Percentiles rank a stretch among this genome's conserved stretches.
Conservation (phyloP, 1,140 invertebrate genomes). For the Plodia interpunctella region DNA sequence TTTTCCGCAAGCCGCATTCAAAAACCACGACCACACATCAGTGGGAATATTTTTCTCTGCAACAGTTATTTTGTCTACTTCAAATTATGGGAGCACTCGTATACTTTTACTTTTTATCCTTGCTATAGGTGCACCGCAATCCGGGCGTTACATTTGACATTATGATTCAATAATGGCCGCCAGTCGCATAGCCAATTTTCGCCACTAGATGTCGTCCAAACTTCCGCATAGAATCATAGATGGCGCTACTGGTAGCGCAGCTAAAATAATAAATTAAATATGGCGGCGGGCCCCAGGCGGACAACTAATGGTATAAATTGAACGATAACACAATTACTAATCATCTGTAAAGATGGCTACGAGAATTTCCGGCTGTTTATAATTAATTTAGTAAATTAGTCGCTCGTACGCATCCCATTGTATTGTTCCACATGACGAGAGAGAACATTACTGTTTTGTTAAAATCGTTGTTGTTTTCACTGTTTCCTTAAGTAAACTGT, state of each 20-base stretch:
- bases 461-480: slow-evolving; percentile 46
- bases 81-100: background rate
- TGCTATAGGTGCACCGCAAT: background rate
- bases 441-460: slow-evolving; percentile 52
- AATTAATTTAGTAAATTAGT: slow-evolving; percentile 70
- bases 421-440: slow-evolving; percentile 52
- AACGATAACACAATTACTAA: slow-evolving; percentile 59
- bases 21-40: background rate
- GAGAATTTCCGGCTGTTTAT: slow-evolving; percentile 55
- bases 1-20: too few relatives aligned
- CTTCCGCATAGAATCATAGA: background rate
- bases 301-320: slow-evolving; percentile 48
- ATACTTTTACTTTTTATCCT: background rate
- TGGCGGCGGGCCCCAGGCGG: slow-evolving; percentile 14
- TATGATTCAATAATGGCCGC: background rate
- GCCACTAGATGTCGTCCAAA: background rate
- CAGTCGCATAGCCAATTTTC: background rate
- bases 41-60: background rate
- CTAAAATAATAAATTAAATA: background rate
- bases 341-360: slow-evolving; percentile 30
- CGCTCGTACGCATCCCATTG: slow-evolving; percentile 50
- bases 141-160: background rate
- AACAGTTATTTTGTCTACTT: background rate
- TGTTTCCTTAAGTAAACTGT: slow-evolving; percentile 43
- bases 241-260: slow-evolving; percentile 2